phyloP scores from a whole-genome alignment of 2,888 invertebrate species.

The Mystacides longicornis region DNA sequence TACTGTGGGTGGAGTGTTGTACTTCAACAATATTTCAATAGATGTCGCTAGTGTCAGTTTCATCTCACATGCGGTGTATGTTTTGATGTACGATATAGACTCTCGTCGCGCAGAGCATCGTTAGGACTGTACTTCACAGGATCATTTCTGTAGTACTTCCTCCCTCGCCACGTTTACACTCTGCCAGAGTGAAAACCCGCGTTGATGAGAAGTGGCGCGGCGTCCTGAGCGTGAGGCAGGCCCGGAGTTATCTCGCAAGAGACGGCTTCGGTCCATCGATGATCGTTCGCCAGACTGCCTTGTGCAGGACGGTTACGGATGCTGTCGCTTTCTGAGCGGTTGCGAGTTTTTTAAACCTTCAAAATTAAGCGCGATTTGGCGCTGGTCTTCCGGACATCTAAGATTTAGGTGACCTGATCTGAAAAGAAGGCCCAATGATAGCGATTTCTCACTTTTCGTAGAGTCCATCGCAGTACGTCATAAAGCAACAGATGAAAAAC shows the following conservation, averaged over 20 bases:
- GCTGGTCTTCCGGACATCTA: too few species aligned
- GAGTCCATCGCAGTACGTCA: too few species aligned
- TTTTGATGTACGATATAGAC: background rate
- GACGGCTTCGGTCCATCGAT: constrained; percentile 19
- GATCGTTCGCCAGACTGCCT: constrained; percentile 20
- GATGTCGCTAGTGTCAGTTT: constrained; percentile 4
- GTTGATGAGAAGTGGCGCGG: constrained; percentile 28
- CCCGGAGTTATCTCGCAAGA: constrained; percentile 6
- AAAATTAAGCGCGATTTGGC: too few species aligned
- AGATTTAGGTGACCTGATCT: too few species aligned
- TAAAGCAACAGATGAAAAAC: too few species aligned
- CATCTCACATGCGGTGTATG: background rate
- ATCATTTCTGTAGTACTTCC: constrained; percentile 26
- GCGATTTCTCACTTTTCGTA: too few species aligned
- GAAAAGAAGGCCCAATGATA: too few species aligned
- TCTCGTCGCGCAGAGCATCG: background rate
- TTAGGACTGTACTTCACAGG: constrained; percentile 26
- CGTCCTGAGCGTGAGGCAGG: constrained; percentile 28
- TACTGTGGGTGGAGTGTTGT: too few species aligned
- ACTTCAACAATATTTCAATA: background rate
- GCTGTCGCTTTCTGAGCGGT: constrained; percentile 25
- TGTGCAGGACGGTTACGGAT: constrained; percentile 11
- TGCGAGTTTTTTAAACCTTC: background rate
- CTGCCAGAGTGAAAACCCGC: constrained; percentile 23
- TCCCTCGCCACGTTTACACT: constrained; percentile 22